Evolutionary conservation across 2,797 vertebrate genomes (phyloP).

Genomic region (Mormyrus proboscirostris): DNA sequence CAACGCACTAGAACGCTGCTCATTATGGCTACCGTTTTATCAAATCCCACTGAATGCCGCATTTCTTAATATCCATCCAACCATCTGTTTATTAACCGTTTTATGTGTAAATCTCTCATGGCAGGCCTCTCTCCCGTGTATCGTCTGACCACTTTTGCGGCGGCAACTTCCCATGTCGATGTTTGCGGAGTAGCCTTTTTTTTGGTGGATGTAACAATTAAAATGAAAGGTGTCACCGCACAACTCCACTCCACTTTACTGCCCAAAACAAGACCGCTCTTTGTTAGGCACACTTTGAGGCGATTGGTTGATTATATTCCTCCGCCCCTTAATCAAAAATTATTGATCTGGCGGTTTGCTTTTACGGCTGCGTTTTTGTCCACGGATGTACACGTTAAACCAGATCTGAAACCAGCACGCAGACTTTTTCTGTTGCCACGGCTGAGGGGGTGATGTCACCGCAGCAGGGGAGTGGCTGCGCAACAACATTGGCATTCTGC

Average conservation of each 20-base stretch:
- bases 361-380: not conserved
- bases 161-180: not conserved
- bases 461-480: not conserved
- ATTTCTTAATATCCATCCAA: not conserved
- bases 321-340: not conserved
- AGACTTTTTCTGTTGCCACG: not conserved
- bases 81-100: not conserved
- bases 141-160: not conserved
- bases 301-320: not conserved
- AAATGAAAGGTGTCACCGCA: not conserved
- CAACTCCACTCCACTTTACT: not conserved
- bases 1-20: not conserved
- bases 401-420: not conserved
- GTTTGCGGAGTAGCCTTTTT: not conserved
- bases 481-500: slow-evolving; percentile 4
- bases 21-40: not conserved
- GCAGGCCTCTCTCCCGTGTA: not conserved
- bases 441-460: not conserved
- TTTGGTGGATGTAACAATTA: not conserved
- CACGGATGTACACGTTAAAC: not conserved
- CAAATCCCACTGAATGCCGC: not conserved
- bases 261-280: not conserved
- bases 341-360: not conserved
- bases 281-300: not conserved
- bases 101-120: not conserved